These are phyloP conservation scores for Drosophila carrolli DNA, from an alignment of 1,140 invertebrate species.

Conservation along the genomic window DNA sequence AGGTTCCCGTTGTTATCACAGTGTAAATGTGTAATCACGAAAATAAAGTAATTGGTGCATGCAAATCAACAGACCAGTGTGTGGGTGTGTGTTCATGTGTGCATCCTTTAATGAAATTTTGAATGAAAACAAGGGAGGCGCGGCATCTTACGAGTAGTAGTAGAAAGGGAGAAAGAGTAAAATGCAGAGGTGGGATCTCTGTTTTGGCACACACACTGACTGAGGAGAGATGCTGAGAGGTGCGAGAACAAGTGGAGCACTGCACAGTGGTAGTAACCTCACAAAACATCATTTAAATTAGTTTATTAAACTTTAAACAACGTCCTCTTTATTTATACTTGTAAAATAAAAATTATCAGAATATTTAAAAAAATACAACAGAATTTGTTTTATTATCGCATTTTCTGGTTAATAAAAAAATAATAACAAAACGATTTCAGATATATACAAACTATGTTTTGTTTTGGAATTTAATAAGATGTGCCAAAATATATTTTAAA, in stretches of 20 bases:
- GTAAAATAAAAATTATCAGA: too few relatives aligned
- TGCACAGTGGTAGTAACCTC: slow-evolving; percentile 5
- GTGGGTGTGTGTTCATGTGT: slow-evolving; percentile 17
- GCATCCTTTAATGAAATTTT: slow-evolving; percentile 75
- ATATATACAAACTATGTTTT: too few relatives aligned
- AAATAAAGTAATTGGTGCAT: slow-evolving; percentile 81
- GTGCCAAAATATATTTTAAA: neutral
- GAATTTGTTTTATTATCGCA: too few relatives aligned
- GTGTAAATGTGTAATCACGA: slow-evolving; percentile 52
- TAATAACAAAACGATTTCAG: too few relatives aligned
- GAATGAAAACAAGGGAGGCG: slow-evolving; percentile 61
- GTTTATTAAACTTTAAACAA: too few relatives aligned
- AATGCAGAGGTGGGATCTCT: slow-evolving; percentile 57
- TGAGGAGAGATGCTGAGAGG: slow-evolving; percentile 11
- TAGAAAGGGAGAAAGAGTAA: slow-evolving; percentile 6
- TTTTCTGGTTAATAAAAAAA: too few relatives aligned
- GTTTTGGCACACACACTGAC: slow-evolving; percentile 52
- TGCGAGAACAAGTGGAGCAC: slow-evolving; percentile 59
- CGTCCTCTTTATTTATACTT: too few relatives aligned
- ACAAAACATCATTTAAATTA: too few relatives aligned
- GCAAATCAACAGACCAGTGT: slow-evolving; percentile 48
- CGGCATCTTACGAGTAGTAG: slow-evolving; percentile 22
- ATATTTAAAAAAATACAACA: too few relatives aligned
- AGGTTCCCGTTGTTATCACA: slow-evolving; percentile 74
- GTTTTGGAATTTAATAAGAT: too few relatives aligned